Evolutionary conservation across 2,888 invertebrate species (phyloP).

Genomic region (Syrista parreyssii): DNA sequence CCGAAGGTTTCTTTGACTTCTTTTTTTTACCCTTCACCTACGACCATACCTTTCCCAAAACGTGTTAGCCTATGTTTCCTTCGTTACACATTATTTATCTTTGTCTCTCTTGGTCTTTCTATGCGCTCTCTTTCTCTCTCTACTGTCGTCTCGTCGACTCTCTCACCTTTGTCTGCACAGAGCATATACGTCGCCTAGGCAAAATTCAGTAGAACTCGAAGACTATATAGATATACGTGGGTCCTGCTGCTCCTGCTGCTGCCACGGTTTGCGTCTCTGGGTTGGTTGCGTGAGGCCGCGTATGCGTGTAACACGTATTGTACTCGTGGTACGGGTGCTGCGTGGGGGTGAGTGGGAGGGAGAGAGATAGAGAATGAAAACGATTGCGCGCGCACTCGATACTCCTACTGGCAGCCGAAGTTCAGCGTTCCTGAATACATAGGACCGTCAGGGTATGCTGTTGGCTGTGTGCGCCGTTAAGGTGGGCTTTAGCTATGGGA

Average conservation of each 20-base stretch:
- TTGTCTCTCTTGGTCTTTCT: neutral
- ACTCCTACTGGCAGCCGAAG: neutral
- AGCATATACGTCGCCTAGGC: neutral
- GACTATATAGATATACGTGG: neutral
- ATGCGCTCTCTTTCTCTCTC: too few relatives aligned
- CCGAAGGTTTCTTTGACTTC: neutral
- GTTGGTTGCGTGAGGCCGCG: neutral
- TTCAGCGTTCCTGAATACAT: conserved; percentile 24
- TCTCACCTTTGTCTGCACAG: neutral
- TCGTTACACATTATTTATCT: neutral
- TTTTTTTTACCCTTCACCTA: neutral
- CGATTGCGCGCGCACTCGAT: conserved; percentile 28
- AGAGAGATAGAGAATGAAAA: conserved; percentile 20
- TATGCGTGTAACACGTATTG: neutral
- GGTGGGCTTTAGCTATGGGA: conserved; percentile 40
- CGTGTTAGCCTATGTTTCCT: neutral
- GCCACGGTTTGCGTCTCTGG: neutral
- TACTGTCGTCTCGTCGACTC: neutral
- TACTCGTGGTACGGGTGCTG: neutral
- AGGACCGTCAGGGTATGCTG: conserved; percentile 32
- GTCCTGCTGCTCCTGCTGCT: neutral
- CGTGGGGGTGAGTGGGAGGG: conserved; percentile 19
- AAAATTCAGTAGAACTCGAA: neutral
- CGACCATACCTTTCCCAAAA: neutral
- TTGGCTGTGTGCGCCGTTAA: conserved; percentile 48